Conservation (phyloP, 1,140 invertebrate species). For the Venustaconcha ellipsiformis region DNA sequence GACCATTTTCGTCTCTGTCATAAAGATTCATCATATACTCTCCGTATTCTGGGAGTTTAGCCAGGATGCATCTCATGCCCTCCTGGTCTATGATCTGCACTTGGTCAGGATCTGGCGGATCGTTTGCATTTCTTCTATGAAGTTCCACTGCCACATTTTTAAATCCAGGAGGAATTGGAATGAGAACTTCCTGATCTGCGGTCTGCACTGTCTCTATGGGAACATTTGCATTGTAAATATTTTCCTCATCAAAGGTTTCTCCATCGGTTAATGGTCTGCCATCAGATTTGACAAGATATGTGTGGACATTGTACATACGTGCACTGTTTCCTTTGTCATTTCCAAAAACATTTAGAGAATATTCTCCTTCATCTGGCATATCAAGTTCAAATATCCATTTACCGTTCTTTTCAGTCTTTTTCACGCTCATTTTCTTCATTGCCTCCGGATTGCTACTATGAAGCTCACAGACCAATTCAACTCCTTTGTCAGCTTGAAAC, state of each 20-base stretch:
- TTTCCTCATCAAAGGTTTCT: slow-evolving; percentile 11
- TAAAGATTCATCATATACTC: slow-evolving; percentile 63
- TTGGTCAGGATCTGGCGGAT: slow-evolving; percentile 38
- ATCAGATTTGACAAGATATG: slow-evolving; percentile 58
- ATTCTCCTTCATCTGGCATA: slow-evolving; percentile 58
- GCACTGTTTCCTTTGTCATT: slow-evolving; percentile 44
- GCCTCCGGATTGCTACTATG: slow-evolving; percentile 54
- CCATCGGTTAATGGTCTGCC: slow-evolving; percentile 34
- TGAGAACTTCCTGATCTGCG: slow-evolving; percentile 52
- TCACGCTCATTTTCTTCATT: slow-evolving; percentile 43
- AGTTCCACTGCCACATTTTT: slow-evolving; percentile 47
- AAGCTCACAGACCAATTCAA: slow-evolving; percentile 59
- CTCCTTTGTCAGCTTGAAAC: slow-evolving; percentile 48
- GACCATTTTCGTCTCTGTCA: slow-evolving; percentile 40
- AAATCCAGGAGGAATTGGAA: slow-evolving; percentile 49
- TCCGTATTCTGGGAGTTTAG: slow-evolving; percentile 56
- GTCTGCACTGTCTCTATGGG: slow-evolving; percentile 58
- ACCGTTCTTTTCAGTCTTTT: slow-evolving; percentile 39
- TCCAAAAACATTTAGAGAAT: slow-evolving; percentile 63
- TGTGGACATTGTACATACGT: slow-evolving; percentile 59
- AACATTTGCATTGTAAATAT: slow-evolving; percentile 29
- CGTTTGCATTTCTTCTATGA: slow-evolving; percentile 53
- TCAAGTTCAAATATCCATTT: slow-evolving; percentile 59
- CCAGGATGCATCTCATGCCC: slow-evolving; percentile 44
- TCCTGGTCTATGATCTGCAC: slow-evolving; percentile 51